These are phyloP conservation scores for Oreonectes daqikongensis DNA, from an alignment of 2,797 vertebrate genomes.

Conservation along the genomic window DNA sequence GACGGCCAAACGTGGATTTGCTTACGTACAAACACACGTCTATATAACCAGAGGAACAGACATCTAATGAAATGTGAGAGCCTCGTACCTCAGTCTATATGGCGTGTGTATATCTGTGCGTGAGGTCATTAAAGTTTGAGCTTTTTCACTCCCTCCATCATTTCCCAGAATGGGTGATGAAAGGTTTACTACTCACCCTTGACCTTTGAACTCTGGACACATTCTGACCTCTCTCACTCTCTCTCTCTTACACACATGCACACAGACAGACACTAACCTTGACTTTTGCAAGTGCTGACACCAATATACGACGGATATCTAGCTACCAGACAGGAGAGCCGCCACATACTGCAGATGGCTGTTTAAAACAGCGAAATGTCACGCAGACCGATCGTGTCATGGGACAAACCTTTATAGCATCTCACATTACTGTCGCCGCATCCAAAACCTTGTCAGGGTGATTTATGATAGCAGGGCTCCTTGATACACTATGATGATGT, in stretches of 20 bases:
- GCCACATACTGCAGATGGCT: conserved; percentile 38
- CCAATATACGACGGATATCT: conserved; percentile 16
- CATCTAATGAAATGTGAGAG: neutral
- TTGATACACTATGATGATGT: neutral
- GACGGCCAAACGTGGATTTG: conserved; percentile 21
- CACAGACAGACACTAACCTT: conserved; percentile 30
- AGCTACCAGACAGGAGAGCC: conserved; percentile 30
- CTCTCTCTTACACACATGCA: no score
- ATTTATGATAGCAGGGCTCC: conserved; percentile 8
- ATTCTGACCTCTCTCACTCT: conserved; percentile 4
- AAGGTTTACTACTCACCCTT: conserved; percentile 43
- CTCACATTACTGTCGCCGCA: conserved; percentile 22
- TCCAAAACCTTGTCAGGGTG: conserved; percentile 2
- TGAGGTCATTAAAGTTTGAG: conserved; percentile 18
- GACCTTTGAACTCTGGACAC: conserved; percentile 43
- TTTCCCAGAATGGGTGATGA: conserved; percentile 31
- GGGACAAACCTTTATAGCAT: conserved; percentile 39
- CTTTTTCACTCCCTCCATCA: neutral
- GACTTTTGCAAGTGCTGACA: conserved; percentile 42
- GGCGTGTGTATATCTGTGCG: conserved; percentile 6
- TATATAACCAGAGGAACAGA: conserved; percentile 13
- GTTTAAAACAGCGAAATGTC: conserved; percentile 41
- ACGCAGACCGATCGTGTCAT: conserved; percentile 35
- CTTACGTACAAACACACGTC: conserved; percentile 21
- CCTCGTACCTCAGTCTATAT: neutral